A percentile compares a stretch with the other conserved stretches of the same genome.
These are phyloP conservation scores for Cydia fagiglandana DNA, from an alignment of 1,140 invertebrate genomes.

Conservation along the genomic window DNA sequence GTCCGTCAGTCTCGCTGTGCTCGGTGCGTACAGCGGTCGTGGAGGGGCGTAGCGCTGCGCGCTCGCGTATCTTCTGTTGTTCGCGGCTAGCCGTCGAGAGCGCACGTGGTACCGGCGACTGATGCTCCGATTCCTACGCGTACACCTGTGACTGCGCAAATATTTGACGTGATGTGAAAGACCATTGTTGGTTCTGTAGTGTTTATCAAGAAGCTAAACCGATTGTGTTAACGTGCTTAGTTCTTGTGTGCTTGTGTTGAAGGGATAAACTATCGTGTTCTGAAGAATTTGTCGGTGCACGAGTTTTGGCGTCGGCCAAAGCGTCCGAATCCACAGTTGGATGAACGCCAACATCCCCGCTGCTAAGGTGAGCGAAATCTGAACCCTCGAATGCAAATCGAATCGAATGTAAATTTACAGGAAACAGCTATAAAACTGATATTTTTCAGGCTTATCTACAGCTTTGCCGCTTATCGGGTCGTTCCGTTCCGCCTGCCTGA, in stretches of 20 bases:
- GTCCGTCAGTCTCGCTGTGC: slow-evolving; percentile 67
- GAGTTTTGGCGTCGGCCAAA: slow-evolving; percentile 66
- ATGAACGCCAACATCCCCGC: slow-evolving; percentile 72
- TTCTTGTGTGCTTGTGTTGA: slow-evolving; percentile 48
- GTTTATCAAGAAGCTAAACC: slow-evolving; percentile 55
- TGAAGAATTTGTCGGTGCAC: slow-evolving; percentile 47
- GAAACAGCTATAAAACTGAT: slow-evolving; percentile 36
- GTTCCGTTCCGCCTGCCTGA: slow-evolving; percentile 40
- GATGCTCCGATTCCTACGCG: slow-evolving; percentile 50
- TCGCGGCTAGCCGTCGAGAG: slow-evolving; percentile 65
- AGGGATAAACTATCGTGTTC: slow-evolving; percentile 52
- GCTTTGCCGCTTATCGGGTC: slow-evolving; percentile 45
- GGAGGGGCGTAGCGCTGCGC: slow-evolving; percentile 54
- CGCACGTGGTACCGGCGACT: slow-evolving; percentile 65
- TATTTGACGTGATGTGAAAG: slow-evolving; percentile 72
- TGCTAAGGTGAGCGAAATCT: slow-evolving; percentile 68
- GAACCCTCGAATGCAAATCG: slow-evolving; percentile 39
- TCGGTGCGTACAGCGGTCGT: slow-evolving; percentile 66
- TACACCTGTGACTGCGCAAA: slow-evolving; percentile 70
- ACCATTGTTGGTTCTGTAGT: slow-evolving; percentile 59
- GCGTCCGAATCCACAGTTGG: slow-evolving; percentile 65
- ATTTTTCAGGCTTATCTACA: slow-evolving; percentile 42
- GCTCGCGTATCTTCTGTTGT: slow-evolving; percentile 56
- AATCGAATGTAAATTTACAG: slow-evolving; percentile 43
- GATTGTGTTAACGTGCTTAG: slow-evolving; percentile 55